Evolutionary conservation across 2,797 vertebrate species (phyloP), one percentile per base, ranked within the genome.

Genomic region (Staurois parvus): DNA sequence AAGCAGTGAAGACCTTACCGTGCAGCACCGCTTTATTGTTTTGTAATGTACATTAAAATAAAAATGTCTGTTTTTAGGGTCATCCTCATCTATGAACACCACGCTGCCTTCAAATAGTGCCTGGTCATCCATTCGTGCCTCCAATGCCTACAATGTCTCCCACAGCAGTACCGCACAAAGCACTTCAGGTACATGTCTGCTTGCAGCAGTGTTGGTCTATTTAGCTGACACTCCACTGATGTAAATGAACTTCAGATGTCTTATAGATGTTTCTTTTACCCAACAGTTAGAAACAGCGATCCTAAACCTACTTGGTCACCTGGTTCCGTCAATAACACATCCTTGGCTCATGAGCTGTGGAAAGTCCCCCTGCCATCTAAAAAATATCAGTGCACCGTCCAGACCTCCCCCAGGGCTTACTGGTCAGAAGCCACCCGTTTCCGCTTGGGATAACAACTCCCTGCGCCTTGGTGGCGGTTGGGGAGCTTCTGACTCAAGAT

Each of bases 71-170:
- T 80, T 79, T 28, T 56, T 77, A 99, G 98, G 98, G 97, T 97
- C 97, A 96, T 97, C 98, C 97, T 99, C 98, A 98, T 99, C 98
- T 97, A 95, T 99, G 95, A 99, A 99, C 98, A 99, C 98, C 98
- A 96, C 97, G 96, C 98, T 99, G 98, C 98, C 98, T 99, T 99
- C 98, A 95, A 99, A 97, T 97, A 99, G 98, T 99, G 98, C 98
- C 98, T 99, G 98, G 98, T 97, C 98, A 97, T 98, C 98, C 98
- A 98, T 99, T 98, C 97, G 98, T 99, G 98, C 98, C 98, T 99
- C 98, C 97, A 98, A 96, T 66, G 64, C 64, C 97, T 98, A 97
- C 96, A 97, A 94, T 95, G 95, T 96, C 97, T 97, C 98, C 96
- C 97, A 99, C 97, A 98, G 97, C 98, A 99, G 98, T 95, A 98